Base-by-base conservation (phyloP, 2,888 invertebrate genomes). In the Orthosia cruda region DNA sequence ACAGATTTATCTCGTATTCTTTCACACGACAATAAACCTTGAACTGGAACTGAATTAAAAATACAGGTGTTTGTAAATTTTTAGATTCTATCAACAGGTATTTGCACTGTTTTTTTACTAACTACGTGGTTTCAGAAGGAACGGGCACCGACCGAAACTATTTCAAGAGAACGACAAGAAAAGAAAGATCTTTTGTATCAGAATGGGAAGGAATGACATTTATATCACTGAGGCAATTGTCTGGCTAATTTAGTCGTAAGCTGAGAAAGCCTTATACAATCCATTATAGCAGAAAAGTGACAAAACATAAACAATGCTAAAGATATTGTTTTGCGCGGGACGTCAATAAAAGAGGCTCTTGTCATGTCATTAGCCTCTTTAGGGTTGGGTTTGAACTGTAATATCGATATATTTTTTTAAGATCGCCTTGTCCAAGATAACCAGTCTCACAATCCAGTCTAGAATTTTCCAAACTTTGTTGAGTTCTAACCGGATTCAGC, bases 1-100 rank as follows among this genome's bases (percentile, higher is more conserved):
- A 72, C 61, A 81, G 81, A 85, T 86, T 82, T 77, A 78, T 83
- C 77, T 82, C 73, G 64, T 63, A 70, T 78, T 75, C 73, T 68
- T 80, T 83, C 52, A 50, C 82, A 71, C 74, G 32, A 16, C 66
- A 62, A 26, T 40, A 57, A 70, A 55, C 57, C 67, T 63, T 52
- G 45, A 54, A 59, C 18, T 57, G 26, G 50, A 79, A 49, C 20
- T 61, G 49, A 68, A 71, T 74, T 20, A 62, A 49, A 72, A 71
- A 54, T 20, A 45, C 12, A 26, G 7, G 1, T 57, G 3, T 58
- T 54, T 50, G n/a, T 20, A 32, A 52, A 57, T 68, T 61, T 54
- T 1, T 45, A 1, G 12, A 70, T 66, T 57, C 12, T 20, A 32
- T 74, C 82, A 64, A 67, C 26, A 65, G 52, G 13, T 58, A 57